These are phyloP conservation scores for Perca flavescens DNA, from an alignment of 2,113 vertebrate genomes.

Conservation along the genomic window DNA sequence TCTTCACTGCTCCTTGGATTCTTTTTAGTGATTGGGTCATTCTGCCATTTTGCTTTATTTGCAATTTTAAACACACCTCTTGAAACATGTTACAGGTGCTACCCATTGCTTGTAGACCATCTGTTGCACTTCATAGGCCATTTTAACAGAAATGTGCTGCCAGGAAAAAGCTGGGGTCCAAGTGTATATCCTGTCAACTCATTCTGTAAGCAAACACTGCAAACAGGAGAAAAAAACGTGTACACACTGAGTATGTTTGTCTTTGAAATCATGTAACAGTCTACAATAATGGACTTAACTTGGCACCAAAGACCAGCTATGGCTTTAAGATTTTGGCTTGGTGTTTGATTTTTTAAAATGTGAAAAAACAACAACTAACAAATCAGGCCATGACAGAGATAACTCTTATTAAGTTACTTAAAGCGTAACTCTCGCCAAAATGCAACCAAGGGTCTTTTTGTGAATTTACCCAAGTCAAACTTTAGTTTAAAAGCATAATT, in stretches of 20 bases:
- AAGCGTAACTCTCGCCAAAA: no score
- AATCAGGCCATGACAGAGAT: neutral
- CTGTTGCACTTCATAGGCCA: slow-evolving; percentile 18
- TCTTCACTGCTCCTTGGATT: neutral
- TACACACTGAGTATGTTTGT: neutral
- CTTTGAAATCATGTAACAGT: slow-evolving; percentile 1
- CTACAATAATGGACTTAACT: neutral
- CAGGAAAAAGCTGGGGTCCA: slow-evolving; percentile 1
- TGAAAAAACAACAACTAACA: neutral
- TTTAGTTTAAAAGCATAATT: no score
- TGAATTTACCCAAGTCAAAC: no score
- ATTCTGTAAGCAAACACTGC: slow-evolving; percentile 56
- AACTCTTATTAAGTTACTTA: neutral
- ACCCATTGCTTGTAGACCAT: slow-evolving; percentile 25
- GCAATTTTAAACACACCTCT: slow-evolving; percentile 8
- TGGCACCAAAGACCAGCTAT: neutral
- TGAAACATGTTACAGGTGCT: slow-evolving; percentile 19
- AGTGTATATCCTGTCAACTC: slow-evolving; percentile 40
- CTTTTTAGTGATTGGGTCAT: neutral
- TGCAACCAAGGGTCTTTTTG: no score
- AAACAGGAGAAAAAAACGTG: neutral
- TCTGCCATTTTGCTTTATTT: neutral
- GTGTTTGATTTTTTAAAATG: neutral
- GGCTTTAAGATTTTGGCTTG: neutral
- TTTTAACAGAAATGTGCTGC: slow-evolving; percentile 32